Evolutionary conservation across 2,888 invertebrate genomes (phyloP), one percentile per base, ranked within the genome.

Genomic region (Tinea semifulvella): DNA sequence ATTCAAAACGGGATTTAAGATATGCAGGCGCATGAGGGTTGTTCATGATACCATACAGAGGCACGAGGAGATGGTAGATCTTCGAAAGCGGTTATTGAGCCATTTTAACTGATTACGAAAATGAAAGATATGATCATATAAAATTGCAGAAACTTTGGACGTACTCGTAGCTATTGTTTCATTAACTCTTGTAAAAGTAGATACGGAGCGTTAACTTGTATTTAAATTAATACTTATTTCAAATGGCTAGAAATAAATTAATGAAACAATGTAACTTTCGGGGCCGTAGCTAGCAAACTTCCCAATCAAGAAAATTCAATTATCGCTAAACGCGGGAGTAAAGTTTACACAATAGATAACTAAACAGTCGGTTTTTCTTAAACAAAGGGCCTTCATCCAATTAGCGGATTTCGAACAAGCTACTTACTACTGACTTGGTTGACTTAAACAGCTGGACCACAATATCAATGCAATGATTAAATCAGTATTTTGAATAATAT

Each of bases 291-390:
- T 16, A 14, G 18, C 17, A 38, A 38, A 31, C 31, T 43, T 31
- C 50, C 52, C 49, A 60, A 62, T 61, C 56, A 57, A 56, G 54
- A 49, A 54, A 63, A 61, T 56, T 56, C 56, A 61, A 65, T 63
- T 65, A 61, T 28, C 35, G 45, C 46, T 47, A 53, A 55, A 52
- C 53, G 49, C 50, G 60, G 59, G 55, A 56, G 56, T 52, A 56
- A 59, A 60, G 53, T 64, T 60, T 56, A 53, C 49, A 49, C 51
- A 48, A 47, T 44, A 51, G 57, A 57, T 54, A 58, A 56, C 50
- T 53, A 51, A 50, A 54, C 53, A 49, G 53, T 51, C 54, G 52
- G 54, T 59, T 61, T 62, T 62, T 60, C 60, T 60, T 58, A 50
- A 53, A 56, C 54, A 56, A 56, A 52, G 56, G 54, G 53, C 56